Base-by-base conservation (phyloP, 2,797 vertebrate species). In the Neosilurus hyrtlii region DNA sequence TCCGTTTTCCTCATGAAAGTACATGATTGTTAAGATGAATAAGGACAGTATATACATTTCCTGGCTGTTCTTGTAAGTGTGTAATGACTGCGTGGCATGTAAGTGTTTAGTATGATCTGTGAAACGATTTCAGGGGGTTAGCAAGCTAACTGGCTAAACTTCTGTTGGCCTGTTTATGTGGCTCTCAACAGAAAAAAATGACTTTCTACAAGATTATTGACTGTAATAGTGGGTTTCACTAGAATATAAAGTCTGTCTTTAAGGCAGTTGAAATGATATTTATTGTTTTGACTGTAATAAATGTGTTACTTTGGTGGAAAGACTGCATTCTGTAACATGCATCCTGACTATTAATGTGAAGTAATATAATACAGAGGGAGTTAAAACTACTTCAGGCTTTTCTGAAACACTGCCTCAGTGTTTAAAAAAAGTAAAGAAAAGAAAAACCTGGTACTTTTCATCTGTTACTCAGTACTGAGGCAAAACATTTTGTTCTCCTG, bases 131-230 rank as follows among this genome's bases (percentile, higher is more conserved):
- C 3, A 16, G 20, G 30, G 37, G 37, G 51, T 63, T 63, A 63
- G 59, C 37, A 26, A 78, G 75, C 75, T 78, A 63, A 26, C 22
- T 24, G 75, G 75, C 75, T 78, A 78, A 63, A 63, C n/a, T 18
- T 11, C 59, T 59, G 22, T 16, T 0, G 49, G 57, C 8, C 35
- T 62, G 74, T 49, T 62, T 77, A 22, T 22, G 37, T 22, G 12
- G 26, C 73, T 59, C 6, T 75, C 9, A 12, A 59, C 54, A 12
- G 0, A 12, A 59, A 12, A 59, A 20, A 2, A 56, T 0, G 24
- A 3, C 2, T 74, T 56, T 20, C 24, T 75, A 22, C 3, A 6
- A 52, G 1, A 24, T 43, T 37, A 43, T 22, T 15, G 7, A 62
- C 24, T 0, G 22, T 20, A 30, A 15, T 43, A n/a, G 22, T 8